Evolutionary conservation across 2,888 invertebrate genomes (phyloP), one percentile per base, ranked within the genome.

Genomic region (Epirrhoe alternata): DNA sequence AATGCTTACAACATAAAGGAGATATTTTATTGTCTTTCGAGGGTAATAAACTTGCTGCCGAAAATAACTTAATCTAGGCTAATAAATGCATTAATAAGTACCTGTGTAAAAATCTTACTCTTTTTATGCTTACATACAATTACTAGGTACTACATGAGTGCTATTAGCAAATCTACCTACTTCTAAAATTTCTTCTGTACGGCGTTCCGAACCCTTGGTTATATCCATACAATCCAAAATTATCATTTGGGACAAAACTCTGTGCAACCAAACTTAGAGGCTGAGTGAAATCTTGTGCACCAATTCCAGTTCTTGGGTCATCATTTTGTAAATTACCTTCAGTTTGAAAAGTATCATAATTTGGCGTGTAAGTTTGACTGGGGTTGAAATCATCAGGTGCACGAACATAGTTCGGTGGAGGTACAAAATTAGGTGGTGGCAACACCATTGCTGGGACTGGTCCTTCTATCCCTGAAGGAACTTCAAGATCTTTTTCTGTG

Each of bases 401-500:
- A 31, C 45, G 47, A n/a, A 54, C 30, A 10, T 64, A 50, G n/a
- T 68, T 68, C 17, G 70, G 66, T 3, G 75, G 74, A 24, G 73
- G 71, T 10, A 78, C 59, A 35, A 82, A 89, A 61, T 82, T 78
- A 0, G 79, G 76, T 1, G 93, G 93, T 0, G 94, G 94, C 33
- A 89, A 69, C 0, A 87, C 87, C 1, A 86, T 72, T 0, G 84
- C 78, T 0, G 93, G 91, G 0, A 88, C 73, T 0, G 92, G 92
- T 0, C 94, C 94, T 78, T 94, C 94, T 0, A 90, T 50, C 0
- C 94, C 93, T 0, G 83, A 74, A 0, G 94, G 94, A 0, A 93
- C 88, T 49, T 93, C 93, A 61, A 94, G 77, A 77, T 94, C 94
- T 68, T 83, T 88, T 1, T 92, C 93, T 0, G 86, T 77, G 68